A percentile compares a stretch with the other conserved stretches of the same genome.
Evolutionary conservation across 2,113 vertebrate species (phyloP).

Genomic region (Clarias batrachus): DNA sequence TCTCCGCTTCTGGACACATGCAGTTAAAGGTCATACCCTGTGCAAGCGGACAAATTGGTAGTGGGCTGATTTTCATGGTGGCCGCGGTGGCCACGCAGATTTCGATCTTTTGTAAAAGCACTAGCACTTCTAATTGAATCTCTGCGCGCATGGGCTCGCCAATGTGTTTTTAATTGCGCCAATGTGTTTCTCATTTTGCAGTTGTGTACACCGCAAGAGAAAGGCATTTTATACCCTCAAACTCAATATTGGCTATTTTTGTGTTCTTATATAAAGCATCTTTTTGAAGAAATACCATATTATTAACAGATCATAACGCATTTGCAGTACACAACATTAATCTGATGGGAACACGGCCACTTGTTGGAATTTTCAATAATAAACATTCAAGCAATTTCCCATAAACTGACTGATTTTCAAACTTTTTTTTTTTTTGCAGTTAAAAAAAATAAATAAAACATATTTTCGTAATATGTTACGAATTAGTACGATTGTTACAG

Average conservation of each 20-base stretch:
- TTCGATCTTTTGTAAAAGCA: constrained; percentile 43
- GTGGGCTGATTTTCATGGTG: constrained; percentile 29
- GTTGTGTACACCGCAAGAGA: constrained; percentile 29
- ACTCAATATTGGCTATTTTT: background rate
- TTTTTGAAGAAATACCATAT: background rate
- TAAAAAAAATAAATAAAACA: background rate
- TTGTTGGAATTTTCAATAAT: background rate
- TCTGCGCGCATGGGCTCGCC: constrained; percentile 27
- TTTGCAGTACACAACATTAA: background rate
- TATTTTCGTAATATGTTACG: background rate
- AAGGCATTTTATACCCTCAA: constrained; percentile 1
- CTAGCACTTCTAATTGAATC: constrained; percentile 24
- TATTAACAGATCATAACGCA: background rate
- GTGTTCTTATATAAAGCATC: background rate
- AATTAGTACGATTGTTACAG: background rate
- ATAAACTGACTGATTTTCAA: background rate
- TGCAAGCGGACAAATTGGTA: constrained; percentile 43
- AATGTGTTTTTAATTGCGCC: constrained; percentile 54
- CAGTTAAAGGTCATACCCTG: constrained; percentile 13
- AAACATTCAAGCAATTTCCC: background rate
- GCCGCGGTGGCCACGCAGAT: constrained; percentile 13
- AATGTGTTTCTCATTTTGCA: constrained; percentile 53
- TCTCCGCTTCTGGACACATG: constrained; percentile 22
- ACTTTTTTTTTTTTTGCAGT: background rate
- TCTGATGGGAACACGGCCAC: background rate